Evolutionary conservation across 1,140 invertebrate species (phyloP), one percentile per base, ranked within the genome.

Genomic region (Drosophila watanabei): DNA sequence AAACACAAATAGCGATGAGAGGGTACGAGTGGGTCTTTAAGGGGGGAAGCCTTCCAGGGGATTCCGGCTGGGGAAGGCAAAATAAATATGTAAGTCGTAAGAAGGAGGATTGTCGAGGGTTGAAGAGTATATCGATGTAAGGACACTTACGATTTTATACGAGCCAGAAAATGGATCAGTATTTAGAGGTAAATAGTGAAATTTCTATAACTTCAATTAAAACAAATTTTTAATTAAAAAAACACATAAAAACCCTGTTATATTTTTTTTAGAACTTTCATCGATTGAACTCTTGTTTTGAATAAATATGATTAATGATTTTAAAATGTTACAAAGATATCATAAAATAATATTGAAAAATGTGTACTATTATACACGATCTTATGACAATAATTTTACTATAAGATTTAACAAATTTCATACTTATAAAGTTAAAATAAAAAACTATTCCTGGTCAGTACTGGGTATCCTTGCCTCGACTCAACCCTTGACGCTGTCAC

Each of bases 1-100:
- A 89, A 89, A 79, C 82, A 89, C 78, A 88, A 85, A 78, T 72
- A 84, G 32, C 41, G 45, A 71, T 70, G 54, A 49, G 30, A 72
- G 46, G 54, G 66, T 46, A 18, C 16, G 39, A 70, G 51, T 14
- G 28, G 35, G 49, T 14, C 10, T 33, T n/a, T 43, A 18, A 37
- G 35, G 24, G 35, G 35, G 5, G 13, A 14, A 9, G 18, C 33
- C 18, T 45, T 9, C 7, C 8, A 24, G 8, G 45, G 45, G n/a
- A 32, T n/a, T 30, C n/a, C 24, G 33, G n/a, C 14, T 35, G 52
- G 7, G 20, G 24, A n/a, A 48, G 46, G 32, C 43, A 73, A 73
- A 61, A 52, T 60, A 75, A 75, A 73, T 73, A 72, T 48, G 46
- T 49, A 37, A 60, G 18, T 39, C 33, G 35, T 51, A 51, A 69